phyloP scores from a whole-genome alignment of 2,113 vertebrate genomes.

The Trogon melanurus region DNA sequence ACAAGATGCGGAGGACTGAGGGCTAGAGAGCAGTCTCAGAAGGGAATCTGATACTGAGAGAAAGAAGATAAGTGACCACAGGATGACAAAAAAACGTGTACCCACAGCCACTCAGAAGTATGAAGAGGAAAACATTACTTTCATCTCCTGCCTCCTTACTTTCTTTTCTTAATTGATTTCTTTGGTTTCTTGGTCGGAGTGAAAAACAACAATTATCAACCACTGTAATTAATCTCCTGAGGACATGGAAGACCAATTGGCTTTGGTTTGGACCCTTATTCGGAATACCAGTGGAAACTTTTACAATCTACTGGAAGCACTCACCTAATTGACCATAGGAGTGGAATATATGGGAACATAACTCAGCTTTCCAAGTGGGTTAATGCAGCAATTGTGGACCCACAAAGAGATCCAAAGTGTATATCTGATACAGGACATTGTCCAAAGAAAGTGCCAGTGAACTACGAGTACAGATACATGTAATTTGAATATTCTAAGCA shows the following conservation, averaged over 20 bases:
- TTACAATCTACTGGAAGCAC: background rate
- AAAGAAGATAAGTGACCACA: background rate
- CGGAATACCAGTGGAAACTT: background rate
- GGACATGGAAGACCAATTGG: background rate
- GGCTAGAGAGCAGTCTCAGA: background rate
- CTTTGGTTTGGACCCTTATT: background rate
- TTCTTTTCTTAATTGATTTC: background rate
- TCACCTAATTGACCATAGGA: background rate
- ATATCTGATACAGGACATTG: background rate
- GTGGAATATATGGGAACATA: background rate
- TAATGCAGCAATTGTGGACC: background rate
- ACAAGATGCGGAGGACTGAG: background rate
- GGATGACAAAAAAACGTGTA: background rate
- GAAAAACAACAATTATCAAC: too few species aligned
- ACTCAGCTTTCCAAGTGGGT: background rate
- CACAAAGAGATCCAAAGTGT: background rate
- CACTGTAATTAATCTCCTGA: background rate
- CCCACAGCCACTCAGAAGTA: background rate
- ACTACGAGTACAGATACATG: background rate
- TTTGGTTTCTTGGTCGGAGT: background rate
- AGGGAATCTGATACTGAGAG: background rate
- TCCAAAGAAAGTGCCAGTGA: background rate
- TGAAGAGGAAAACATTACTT: background rate
- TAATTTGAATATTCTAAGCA: background rate
- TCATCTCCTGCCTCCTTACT: background rate